Conservation (phyloP, 1,140 invertebrate species). For the Lepidostoma basale region DNA sequence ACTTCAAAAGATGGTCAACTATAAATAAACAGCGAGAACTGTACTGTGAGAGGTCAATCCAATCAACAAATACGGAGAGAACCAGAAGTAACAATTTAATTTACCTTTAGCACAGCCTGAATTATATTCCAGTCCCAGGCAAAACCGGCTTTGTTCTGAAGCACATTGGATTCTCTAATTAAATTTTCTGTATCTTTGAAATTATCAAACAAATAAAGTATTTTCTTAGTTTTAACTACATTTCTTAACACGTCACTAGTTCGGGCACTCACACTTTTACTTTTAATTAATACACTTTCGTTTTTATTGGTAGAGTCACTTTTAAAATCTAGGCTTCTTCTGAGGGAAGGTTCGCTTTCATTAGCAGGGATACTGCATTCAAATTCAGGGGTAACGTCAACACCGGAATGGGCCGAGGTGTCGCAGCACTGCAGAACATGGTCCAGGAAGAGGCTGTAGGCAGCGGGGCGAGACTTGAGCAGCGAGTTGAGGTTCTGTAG, state of each 20-base stretch:
- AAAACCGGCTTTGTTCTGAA: conserved; percentile 72
- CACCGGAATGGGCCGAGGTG: conserved; percentile 48
- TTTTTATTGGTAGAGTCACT: conserved; percentile 54
- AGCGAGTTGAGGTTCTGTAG: conserved; percentile 78
- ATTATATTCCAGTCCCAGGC: conserved; percentile 88
- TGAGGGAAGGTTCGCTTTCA: conserved; percentile 54
- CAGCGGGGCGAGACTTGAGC: conserved; percentile 77
- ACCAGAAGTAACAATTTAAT: too few relatives aligned
- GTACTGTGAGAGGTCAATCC: too few relatives aligned
- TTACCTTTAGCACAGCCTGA: conserved; percentile 76
- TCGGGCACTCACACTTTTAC: conserved; percentile 58
- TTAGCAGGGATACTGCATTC: too few relatives aligned
- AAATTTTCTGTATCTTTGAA: conserved; percentile 65
- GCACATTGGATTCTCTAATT: conserved; percentile 76
- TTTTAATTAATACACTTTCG: conserved; percentile 56
- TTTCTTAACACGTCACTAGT: conserved; percentile 55
- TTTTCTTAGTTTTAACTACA: conserved; percentile 55
- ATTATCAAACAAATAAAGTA: conserved; percentile 59
- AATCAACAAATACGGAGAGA: too few relatives aligned
- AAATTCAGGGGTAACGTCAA: conserved; percentile 23
- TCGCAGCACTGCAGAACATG: conserved; percentile 70
- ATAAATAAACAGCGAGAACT: too few relatives aligned
- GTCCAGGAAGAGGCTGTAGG: conserved; percentile 83
- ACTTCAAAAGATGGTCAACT: too few relatives aligned
- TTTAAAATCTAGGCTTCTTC: conserved; percentile 56